Evolutionary conservation across 2,113 vertebrate species (phyloP), one percentile per base, ranked within the genome.

Genomic region (Hippocampus zosterae): DNA sequence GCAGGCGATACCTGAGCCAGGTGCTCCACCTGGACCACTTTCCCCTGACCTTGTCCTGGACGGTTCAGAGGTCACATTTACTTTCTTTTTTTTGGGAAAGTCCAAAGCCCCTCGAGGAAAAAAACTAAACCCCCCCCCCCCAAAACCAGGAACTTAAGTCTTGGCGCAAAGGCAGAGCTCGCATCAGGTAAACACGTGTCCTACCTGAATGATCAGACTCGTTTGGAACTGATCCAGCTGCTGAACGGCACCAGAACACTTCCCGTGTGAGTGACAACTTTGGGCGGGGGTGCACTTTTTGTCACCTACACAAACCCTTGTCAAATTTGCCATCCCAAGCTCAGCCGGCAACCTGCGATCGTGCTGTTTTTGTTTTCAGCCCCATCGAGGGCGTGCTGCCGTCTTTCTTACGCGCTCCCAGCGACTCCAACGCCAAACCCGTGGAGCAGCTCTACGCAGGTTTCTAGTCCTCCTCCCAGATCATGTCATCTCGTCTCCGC

Each of bases 1-100:
- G 97, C 68, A 95, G 93, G 83, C 0, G 63, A 0, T 96, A 93
- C 87, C 94, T 99, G 91, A 96, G 94, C 48, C 25, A 90, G 0
- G 93, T 93, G 72, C 84, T 99, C 77, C 6, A 0, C 1, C 72
- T 87, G 18, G 2, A 44, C 0, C 70, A 89, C 2, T 94, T 98
- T 87, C 91, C 91, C 86, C 87, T 98, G 85, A 95, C 96, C 60
- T 88, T 98, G 85, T 93, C 94, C 69, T 98, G 96, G 97, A 91
- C 84, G 67, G 92, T 98, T 86, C 97, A 96, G 73, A 96, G 97
- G 97, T 67, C 4, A 5, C 1, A 10, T 37, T 29, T 40, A 13
- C 65, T 37, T 52, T 15, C 23, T 18, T 23, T 37, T 37, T 18
- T 23, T 37, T 37, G 33, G 8, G 1, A 67, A 27, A 29, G 9